A percentile compares a stretch with the other conserved stretches of the same genome.
Conservation (phyloP, 2,888 invertebrate species). For the Kuschelorhynchus macadamiae region DNA sequence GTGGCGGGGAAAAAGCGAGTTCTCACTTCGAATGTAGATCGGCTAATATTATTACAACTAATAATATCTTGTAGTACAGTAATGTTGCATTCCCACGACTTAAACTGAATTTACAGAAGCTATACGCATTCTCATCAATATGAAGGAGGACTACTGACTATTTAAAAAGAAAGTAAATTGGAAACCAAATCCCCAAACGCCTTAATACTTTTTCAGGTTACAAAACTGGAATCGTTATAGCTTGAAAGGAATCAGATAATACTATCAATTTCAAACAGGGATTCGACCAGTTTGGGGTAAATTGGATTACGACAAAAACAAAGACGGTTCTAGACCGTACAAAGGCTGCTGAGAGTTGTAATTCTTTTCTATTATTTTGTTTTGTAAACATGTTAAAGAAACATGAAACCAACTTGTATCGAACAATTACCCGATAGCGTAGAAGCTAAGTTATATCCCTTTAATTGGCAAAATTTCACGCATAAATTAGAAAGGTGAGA, state of each 20-base stretch:
- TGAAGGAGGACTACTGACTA: too few species aligned
- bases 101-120: too few species aligned
- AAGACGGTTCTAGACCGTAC: slow-evolving; percentile 1
- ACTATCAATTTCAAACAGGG: slow-evolving; percentile 17
- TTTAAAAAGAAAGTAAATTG: too few species aligned
- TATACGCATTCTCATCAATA: background rate
- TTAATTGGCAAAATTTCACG: too few species aligned
- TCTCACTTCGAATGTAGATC: too few species aligned
- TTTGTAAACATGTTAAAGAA: slow-evolving; percentile 2
- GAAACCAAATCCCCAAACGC: too few species aligned
- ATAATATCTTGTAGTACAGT: too few species aligned
- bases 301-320: slow-evolving; percentile 20
- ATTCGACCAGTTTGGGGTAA: slow-evolving; percentile 15
- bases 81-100: too few species aligned
- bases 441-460: too few species aligned
- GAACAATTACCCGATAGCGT: background rate
- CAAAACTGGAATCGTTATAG: slow-evolving; percentile 13
- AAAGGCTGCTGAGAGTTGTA: slow-evolving; percentile 20
- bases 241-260: slow-evolving; percentile 16
- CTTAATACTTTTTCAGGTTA: background rate
- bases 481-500: too few species aligned
- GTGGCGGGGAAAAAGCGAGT: too few species aligned
- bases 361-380: slow-evolving; percentile 1
- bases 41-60: too few species aligned
- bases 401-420: background rate